Conservation (phyloP, 2,888 invertebrate genomes). For the Lasioglossum calceatum region DNA sequence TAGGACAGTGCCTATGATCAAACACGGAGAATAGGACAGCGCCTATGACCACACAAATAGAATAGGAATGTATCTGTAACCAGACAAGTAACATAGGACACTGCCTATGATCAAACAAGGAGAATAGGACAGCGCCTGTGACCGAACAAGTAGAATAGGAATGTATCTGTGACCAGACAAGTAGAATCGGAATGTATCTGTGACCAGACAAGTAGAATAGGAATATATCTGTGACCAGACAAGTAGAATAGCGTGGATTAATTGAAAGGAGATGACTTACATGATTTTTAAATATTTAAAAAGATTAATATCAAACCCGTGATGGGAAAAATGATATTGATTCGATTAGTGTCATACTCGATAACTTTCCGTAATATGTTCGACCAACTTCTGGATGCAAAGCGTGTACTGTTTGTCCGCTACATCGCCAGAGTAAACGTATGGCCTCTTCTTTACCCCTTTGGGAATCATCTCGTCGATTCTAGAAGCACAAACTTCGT, state of each 20-base stretch:
- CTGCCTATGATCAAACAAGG: no score
- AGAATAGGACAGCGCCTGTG: not conserved
- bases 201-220: not conserved
- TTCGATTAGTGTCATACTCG: slow-evolving; percentile 63
- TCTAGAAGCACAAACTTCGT: slow-evolving; percentile 28
- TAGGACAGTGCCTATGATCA: no score
- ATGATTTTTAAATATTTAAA: not conserved
- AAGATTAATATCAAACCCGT: not conserved
- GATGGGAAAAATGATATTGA: not conserved
- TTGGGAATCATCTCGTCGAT: slow-evolving; percentile 41
- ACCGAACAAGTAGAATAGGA: not conserved
- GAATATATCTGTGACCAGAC: not conserved
- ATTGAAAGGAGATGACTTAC: not conserved
- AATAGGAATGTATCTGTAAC: no score
- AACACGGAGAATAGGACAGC: no score
- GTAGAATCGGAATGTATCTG: no score
- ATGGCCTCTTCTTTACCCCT: slow-evolving; percentile 44
- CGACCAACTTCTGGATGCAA: slow-evolving; percentile 70
- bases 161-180: no score
- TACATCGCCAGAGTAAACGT: slow-evolving; percentile 69
- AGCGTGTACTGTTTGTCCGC: slow-evolving; percentile 73
- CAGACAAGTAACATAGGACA: no score
- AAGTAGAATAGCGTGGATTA: not conserved
- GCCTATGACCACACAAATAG: no score
- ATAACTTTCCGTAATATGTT: slow-evolving; percentile 72